Evolutionary conservation across 23 tunicate genomes (phyloP), one percentile per base, ranked within the genome.

Genomic region (Corella eumyota): DNA sequence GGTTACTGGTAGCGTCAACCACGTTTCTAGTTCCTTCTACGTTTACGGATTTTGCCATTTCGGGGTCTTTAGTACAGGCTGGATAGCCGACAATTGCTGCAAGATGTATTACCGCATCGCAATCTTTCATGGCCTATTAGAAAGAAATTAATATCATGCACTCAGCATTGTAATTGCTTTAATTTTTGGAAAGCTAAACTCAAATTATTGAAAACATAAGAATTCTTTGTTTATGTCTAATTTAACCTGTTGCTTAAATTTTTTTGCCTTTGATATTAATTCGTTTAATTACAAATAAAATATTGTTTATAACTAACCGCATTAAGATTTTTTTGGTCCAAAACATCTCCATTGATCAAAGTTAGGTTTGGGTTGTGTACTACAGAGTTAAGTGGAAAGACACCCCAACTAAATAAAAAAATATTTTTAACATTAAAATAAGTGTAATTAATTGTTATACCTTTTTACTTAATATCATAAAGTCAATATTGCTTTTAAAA

Each of bases 11-110:
- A 27, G 78, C 74, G 17, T 71, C 66, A 3, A 52, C 60, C 6
- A 92, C 76, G 50, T 77, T 87, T 51, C 65, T 68, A 0, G 92
- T 86, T 30, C 99, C 92, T 50, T 65, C 69, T 6, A 83, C 87
- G 55, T 92, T 92, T 22, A 84, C 62, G 25, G 66, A 24, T 33
- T 56, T 71, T 20, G 99, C 99, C 15, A 76, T 31, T 36, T 92
- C 99, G 2, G 99, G 99, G 28, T 92, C 88, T 25, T 77, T 84
- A 0, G 80, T 33, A 65, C 99, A 92, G 0, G 99, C 99, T 26
- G 99, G 99, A 50, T 92, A 92, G 3, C 99, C 99, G 50, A 92
- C 99, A 31, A 92, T 77, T 2, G 99, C 99, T 2, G 99, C 99
- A 35, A 92, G 50, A 67, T 92, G 99, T 31, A 92, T 77, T n/a